Conservation (phyloP, 2,113 vertebrate genomes). For the Ariopsis seemanni region DNA sequence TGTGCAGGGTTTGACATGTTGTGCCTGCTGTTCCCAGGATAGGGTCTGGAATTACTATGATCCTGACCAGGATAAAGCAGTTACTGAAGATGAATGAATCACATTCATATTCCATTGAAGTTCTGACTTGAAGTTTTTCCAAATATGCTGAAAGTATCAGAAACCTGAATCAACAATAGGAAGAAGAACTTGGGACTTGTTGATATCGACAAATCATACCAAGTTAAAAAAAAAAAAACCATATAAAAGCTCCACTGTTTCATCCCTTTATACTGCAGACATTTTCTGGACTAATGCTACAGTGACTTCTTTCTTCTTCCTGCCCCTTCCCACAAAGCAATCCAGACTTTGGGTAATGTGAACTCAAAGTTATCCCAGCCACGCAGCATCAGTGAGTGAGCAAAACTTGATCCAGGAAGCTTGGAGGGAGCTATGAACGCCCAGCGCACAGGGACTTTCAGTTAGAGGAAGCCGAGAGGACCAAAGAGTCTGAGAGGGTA, state of each 20-base stretch:
- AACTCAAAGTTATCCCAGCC: constrained; percentile 36
- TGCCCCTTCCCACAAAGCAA: neutral
- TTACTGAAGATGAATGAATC: neutral
- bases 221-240: neutral
- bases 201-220: neutral
- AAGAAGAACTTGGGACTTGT: neutral
- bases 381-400: constrained; percentile 34
- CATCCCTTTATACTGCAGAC: neutral
- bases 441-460: neutral
- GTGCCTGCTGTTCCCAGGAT: neutral
- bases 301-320: neutral
- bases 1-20: neutral
- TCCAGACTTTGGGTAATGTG: constrained; percentile 29
- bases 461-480: neutral
- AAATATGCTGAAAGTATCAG: neutral
- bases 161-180: neutral
- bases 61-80: neutral
- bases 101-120: neutral
- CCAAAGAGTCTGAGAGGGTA: neutral
- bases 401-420: constrained; percentile 34
- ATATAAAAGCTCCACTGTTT: neutral
- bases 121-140: neutral
- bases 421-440: neutral
- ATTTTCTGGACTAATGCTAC: neutral
- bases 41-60: neutral